Evolutionary conservation across 2,113 vertebrate genomes (phyloP), one percentile per base, ranked within the genome.

Genomic region (Psephotus haematonotus): DNA sequence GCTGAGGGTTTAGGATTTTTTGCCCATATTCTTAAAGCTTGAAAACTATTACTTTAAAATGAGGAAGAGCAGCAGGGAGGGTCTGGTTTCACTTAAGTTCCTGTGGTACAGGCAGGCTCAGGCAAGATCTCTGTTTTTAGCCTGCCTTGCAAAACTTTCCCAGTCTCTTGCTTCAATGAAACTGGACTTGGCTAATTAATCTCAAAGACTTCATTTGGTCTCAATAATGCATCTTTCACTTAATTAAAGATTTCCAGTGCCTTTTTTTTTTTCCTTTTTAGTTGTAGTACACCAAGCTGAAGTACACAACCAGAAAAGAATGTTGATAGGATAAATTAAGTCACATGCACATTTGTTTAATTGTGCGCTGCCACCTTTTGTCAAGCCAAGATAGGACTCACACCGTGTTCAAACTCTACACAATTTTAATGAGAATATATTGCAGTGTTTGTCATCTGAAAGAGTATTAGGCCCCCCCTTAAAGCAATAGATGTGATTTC

Each of bases 391-490:
- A 70, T 78, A 88, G 65, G 28, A 50, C 44, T 96, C 39, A 87
- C 72, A 64, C 50, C 11, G 33, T 57, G 11, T 77, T 90, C 74
- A 72, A 86, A 29, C n/a, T 88, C 44, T 59, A 59, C 31, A 67
- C 17, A 19, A 29, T 92, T 95, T 96, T 95, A 97, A 97, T 89
- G 85, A 97, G 94, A 95, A 94, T 88, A 82, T 93, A 96, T 85
- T 93, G 89, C 89, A 50, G 22, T 95, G 70, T 93, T 94, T 94
- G 85, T 95, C 75, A 95, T 90, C 85, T 81, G 75, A 82, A 94
- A 80, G 63, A 82, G 67, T 91, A 68, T 86, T 92, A 93, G 76
- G 1, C n/a, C 60, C 16, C 14, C 27, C 41, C 37, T 28, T 5
- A 52, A n/a, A 77, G 91, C 82, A 88, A 63, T 68, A 80, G 74